Evolutionary conservation across 2,888 invertebrate genomes (phyloP).

Genomic region (Andrena praecox): DNA sequence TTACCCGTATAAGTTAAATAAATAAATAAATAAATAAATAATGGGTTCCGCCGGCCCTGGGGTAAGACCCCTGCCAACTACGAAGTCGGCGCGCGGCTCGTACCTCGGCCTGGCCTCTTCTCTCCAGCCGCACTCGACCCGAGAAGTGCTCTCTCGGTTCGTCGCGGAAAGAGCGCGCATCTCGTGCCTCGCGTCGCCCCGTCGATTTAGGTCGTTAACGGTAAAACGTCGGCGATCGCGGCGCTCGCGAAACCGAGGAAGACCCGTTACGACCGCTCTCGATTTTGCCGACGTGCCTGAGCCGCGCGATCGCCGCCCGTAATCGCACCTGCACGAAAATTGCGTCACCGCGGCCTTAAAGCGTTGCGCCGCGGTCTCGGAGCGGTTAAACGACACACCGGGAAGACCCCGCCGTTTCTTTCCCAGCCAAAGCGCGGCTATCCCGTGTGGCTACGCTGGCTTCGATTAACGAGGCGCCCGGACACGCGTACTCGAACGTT

Average conservation of each 20-base stretch:
- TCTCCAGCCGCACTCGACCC: conserved; percentile 44
- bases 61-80: conserved; percentile 9
- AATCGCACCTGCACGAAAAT: conserved; percentile 66
- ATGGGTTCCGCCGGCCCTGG: too few relatives aligned
- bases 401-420: conserved; percentile 20
- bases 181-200: conserved; percentile 51
- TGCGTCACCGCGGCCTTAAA: conserved; percentile 52
- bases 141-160: conserved; percentile 56
- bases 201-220: conserved; percentile 80
- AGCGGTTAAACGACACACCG: neutral
- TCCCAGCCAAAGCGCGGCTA: neutral
- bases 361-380: conserved; percentile 18
- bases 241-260: conserved; percentile 73
- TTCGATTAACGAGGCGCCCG: neutral
- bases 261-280: conserved; percentile 73
- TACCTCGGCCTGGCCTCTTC: conserved; percentile 20
- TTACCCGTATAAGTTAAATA: too few relatives aligned
- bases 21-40: too few relatives aligned
- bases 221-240: conserved; percentile 76
- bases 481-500: neutral
- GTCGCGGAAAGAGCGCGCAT: conserved; percentile 60
- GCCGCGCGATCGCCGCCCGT: conserved; percentile 41
- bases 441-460: neutral
- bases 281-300: conserved; percentile 65
- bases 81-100: conserved; percentile 36